A percentile compares a stretch with the other conserved stretches of the same genome.
Conservation (phyloP, 2,113 vertebrate genomes). For the Spea bombifrons region DNA sequence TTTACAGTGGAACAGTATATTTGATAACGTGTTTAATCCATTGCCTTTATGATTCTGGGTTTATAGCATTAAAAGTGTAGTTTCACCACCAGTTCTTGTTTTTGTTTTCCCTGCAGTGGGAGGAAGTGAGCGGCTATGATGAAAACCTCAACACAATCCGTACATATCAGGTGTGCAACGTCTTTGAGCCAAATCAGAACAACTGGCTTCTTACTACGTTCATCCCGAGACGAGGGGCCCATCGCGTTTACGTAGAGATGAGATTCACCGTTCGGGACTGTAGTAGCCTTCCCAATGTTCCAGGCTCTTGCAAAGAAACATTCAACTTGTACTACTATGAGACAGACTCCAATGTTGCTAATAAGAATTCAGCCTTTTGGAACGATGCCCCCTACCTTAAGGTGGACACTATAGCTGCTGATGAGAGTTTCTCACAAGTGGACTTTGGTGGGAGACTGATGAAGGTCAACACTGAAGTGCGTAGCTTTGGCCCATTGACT, state of each 20-base stretch:
- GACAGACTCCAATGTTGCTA: conserved; percentile 90
- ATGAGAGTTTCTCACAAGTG: conserved; percentile 98
- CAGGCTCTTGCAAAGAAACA: conserved; percentile 97
- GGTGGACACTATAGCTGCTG: conserved; percentile 97
- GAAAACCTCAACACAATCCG: conserved; percentile 98
- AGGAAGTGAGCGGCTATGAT: conserved; percentile 97
- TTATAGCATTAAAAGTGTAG: too few species aligned
- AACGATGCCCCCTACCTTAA: conserved; percentile 97
- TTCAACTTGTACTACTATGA: conserved; percentile 99
- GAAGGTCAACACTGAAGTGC: conserved; percentile 97
- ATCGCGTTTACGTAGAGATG: conserved; percentile 96
- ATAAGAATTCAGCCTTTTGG: conserved; percentile 93
- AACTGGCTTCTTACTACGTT: conserved; percentile 99
- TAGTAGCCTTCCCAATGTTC: conserved; percentile 95
- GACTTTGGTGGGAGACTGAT: conserved; percentile 95
- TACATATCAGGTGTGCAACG: conserved; percentile 98
- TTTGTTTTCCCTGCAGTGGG: conserved; percentile 76
- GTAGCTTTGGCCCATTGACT: conserved; percentile 92
- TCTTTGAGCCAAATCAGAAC: conserved; percentile 97
- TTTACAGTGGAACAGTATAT: not conserved
- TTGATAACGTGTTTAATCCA: not conserved
- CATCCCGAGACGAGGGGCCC: conserved; percentile 85
- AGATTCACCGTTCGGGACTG: conserved; percentile 97
- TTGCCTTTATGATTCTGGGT: too few species aligned
- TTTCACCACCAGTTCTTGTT: not conserved